Evolutionary conservation across 30 jellyfish, hydroid and myxozoan species (phyloP), one percentile per base, ranked within the genome.

Genomic region (Turritopsis dohrnii): DNA sequence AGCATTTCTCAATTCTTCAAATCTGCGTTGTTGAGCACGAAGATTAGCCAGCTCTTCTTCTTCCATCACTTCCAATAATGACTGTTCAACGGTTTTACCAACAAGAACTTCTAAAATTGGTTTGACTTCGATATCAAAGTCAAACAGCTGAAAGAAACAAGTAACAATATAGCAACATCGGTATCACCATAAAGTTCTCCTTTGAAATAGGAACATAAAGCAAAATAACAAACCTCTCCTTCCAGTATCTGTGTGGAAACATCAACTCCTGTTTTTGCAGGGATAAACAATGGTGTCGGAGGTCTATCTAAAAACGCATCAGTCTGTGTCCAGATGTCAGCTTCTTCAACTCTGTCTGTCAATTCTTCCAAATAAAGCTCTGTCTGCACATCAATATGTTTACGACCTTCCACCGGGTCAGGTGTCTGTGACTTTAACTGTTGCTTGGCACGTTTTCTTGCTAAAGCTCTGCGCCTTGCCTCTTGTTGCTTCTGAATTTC

Each of bases 281-380:
- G 98, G 30, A 92, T 92, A 77, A 84, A 92, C 52, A 92, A 83
- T 22, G 98, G 98, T 28, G 98, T 87, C 29, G 98, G 92, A 0
- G 98, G 98, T 28, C 98, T 75, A 72, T 92, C 98, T 77, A 92
- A 87, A 79, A 92, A 92, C 18, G 98, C 96, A 81, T 92, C 98
- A 22, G 98, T 92, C 26, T 92, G 98, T 41, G 98, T 92, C 16
- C 77, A 89, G 52, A 92, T 81, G 66, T 92, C 98, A 54, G 98
- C 96, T 75, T 92, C 98, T 85, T 92, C 98, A 20, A 92, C 98
- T 74, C 98, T 80, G 84, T 92, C 98, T 22, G 98, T 92, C 21
- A 92, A 72, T 82, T 92, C 98, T 87, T 92, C 98, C 20, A 92
- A 74, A 72, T 92, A 92, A 29, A 92, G 82, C 65, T 92, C 98